These are phyloP conservation scores for Platyrinchus mystaceus DNA, from an alignment of 2,797 vertebrate species.

Conservation along the genomic window DNA sequence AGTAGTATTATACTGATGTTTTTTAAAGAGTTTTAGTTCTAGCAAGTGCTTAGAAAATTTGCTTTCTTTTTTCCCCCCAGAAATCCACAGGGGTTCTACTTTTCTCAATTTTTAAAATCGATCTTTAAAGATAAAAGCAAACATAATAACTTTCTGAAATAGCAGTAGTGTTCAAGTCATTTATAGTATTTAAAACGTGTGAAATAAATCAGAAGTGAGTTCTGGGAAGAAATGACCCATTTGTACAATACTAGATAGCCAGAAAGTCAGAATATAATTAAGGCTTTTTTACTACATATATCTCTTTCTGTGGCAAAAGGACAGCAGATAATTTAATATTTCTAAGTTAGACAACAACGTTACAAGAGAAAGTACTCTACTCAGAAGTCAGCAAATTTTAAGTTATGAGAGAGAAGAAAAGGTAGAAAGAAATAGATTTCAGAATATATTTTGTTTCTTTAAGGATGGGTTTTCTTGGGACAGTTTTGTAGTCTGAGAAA, in stretches of 20 bases:
- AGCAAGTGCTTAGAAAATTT: background rate
- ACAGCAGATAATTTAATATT: background rate
- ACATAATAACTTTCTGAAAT: background rate
- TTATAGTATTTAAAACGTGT: background rate
- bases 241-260: background rate
- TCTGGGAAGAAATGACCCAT: background rate
- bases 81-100: background rate
- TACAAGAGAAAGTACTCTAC: background rate
- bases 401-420: slow-evolving; percentile 19
- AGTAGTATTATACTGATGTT: background rate
- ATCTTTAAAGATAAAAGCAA: background rate
- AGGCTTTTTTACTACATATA: background rate
- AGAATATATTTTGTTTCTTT: background rate
- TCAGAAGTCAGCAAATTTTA: background rate
- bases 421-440: background rate
- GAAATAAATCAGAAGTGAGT: background rate
- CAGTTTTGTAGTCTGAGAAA: background rate
- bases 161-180: background rate
- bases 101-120: background rate
- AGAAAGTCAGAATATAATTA: background rate
- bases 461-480: background rate
- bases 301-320: background rate
- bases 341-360: background rate
- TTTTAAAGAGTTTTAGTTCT: background rate
- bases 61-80: rapidly evolving